A percentile compares a stretch with the other conserved stretches of the same genome.
These are phyloP conservation scores for Aphaenogaster ashmeadi DNA, from an alignment of 1,140 invertebrate species.

Conservation along the genomic window DNA sequence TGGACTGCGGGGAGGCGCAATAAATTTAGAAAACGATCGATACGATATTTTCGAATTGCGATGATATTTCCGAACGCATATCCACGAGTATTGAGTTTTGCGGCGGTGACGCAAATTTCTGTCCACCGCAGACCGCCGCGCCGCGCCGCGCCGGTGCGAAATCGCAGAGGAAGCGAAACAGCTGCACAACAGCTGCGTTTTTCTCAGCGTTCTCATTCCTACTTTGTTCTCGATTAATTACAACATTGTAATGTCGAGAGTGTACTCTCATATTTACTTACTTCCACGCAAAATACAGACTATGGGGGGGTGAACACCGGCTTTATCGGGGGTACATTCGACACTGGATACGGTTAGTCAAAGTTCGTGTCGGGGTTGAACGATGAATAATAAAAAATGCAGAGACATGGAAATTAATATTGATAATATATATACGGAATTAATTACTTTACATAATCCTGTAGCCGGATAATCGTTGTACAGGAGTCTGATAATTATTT, in stretches of 20 bases:
- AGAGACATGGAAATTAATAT: neutral
- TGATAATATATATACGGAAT: neutral
- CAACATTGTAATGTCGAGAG: constrained; percentile 37
- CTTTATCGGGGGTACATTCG: neutral
- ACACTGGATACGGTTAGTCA: neutral
- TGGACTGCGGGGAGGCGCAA: no score
- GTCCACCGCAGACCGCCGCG: neutral
- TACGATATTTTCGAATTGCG: neutral
- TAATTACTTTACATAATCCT: neutral
- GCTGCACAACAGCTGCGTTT: constrained; percentile 60
- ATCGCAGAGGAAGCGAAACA: constrained; percentile 53
- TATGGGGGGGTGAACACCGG: neutral
- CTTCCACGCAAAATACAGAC: neutral
- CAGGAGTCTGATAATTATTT: neutral
- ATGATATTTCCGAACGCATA: neutral
- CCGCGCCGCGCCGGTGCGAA: neutral
- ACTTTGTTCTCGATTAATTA: constrained; percentile 52
- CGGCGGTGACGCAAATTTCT: constrained; percentile 13
- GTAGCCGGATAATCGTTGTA: neutral
- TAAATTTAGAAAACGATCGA: neutral
- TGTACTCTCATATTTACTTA: constrained; percentile 3
- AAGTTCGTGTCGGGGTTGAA: neutral
- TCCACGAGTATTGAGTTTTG: neutral
- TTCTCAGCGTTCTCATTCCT: constrained; percentile 40
- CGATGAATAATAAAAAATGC: neutral